Evolutionary conservation across 1,140 invertebrate species (phyloP).

Genomic region (Tetramorium parvispinum): DNA sequence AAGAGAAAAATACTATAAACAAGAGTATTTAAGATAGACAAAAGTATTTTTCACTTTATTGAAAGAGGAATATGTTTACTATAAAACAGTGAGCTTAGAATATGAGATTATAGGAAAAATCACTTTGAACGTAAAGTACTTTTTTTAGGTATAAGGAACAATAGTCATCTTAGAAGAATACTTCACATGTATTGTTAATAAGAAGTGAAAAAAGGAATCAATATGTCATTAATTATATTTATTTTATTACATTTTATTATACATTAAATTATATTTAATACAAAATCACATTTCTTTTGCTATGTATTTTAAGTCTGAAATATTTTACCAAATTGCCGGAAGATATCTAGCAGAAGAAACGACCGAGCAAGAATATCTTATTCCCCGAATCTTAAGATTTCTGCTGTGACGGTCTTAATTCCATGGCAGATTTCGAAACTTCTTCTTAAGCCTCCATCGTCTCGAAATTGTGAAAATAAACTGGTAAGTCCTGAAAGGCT

Average conservation of each 20-base stretch:
- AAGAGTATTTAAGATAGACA: no score
- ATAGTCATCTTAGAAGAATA: not conserved
- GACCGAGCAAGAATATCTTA: not conserved
- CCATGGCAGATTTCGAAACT: conserved; percentile 19
- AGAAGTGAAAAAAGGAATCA: not conserved
- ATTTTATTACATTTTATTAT: not conserved
- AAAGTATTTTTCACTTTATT: no score
- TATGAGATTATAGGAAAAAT: no score
- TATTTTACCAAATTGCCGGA: not conserved
- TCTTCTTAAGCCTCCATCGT: not conserved
- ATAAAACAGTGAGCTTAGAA: no score
- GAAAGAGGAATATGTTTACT: no score
- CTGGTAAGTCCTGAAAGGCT: not conserved
- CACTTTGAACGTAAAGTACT: no score
- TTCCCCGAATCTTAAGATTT: conserved; percentile 15
- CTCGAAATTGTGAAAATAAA: conserved; percentile 11
- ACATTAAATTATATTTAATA: conserved; percentile 2
- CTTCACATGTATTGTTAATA: not conserved
- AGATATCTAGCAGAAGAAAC: not conserved
- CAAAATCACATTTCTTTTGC: not conserved
- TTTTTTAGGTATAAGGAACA: no score
- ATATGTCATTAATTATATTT: conserved; percentile 13
- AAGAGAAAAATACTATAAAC: no score
- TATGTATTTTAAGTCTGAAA: conserved; percentile 5
- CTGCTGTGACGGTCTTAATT: not conserved